A percentile compares a stretch with the other conserved stretches of the same genome.
These are phyloP conservation scores for Chymomyza caudatula DNA, from an alignment of 2,888 invertebrate species.

Conservation along the genomic window DNA sequence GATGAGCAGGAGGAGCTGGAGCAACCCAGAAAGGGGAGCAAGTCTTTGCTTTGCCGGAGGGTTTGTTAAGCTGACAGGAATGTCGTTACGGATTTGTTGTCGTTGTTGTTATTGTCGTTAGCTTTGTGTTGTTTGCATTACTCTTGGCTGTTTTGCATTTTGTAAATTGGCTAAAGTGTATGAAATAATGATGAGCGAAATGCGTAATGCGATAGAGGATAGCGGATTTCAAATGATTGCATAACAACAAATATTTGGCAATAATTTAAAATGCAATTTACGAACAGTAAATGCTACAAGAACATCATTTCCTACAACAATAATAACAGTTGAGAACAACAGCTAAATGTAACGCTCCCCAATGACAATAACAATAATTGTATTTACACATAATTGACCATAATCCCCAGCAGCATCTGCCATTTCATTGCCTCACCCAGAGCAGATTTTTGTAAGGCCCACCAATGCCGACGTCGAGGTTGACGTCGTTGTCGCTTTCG, in stretches of 20 bases:
- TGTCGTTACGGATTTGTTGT: not conserved
- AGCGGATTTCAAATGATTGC: constrained; percentile 1
- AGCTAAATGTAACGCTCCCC: not conserved
- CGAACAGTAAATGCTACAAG: constrained; percentile 1
- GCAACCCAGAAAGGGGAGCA: not conserved
- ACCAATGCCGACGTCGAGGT: not conserved
- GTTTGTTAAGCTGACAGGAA: not conserved
- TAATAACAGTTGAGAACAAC: constrained; percentile 3
- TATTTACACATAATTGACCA: constrained; percentile 74
- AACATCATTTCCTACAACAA: constrained; percentile 13
- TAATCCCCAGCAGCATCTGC: constrained; percentile 57
- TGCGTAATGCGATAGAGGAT: not conserved
- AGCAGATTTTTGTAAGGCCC: constrained; percentile 29
- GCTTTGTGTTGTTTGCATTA: not conserved
- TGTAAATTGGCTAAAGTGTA: not conserved
- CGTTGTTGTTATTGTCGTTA: not conserved
- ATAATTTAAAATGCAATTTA: not conserved
- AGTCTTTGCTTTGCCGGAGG: not conserved
- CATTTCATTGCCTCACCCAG: not conserved
- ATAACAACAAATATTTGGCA: not conserved
- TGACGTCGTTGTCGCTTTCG: constrained; percentile 10
- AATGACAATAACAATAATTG: constrained; percentile 58
- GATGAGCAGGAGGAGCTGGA: constrained; percentile 1
- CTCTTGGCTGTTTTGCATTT: not conserved
- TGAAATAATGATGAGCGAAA: not conserved